These are phyloP conservation scores for Dasyornis broadbenti DNA, from an alignment of 2,113 vertebrate genomes.

Conservation along the genomic window DNA sequence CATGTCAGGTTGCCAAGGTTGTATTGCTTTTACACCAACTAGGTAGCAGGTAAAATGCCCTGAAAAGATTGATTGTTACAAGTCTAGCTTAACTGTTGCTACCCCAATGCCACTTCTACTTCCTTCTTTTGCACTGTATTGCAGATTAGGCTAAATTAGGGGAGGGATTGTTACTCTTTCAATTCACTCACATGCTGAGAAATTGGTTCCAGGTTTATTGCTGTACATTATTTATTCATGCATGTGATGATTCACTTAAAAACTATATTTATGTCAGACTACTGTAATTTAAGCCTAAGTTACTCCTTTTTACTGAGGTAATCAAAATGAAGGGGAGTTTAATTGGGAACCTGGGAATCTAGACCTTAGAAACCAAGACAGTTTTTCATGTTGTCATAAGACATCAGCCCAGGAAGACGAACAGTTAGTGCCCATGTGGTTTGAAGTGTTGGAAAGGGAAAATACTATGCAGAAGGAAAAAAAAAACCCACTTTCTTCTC, in stretches of 20 bases:
- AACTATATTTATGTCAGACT: not conserved
- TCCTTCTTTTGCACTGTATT: not conserved
- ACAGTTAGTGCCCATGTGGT: not conserved
- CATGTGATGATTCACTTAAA: not conserved
- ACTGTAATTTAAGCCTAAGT: not conserved
- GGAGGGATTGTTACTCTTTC: not conserved
- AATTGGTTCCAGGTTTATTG: not conserved
- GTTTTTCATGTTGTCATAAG: not conserved
- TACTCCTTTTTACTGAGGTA: not conserved
- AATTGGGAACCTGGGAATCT: not conserved
- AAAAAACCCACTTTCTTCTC: fast-evolving
- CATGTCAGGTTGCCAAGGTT: not conserved
- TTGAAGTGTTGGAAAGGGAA: not conserved
- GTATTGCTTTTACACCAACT: not conserved
- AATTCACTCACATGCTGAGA: not conserved
- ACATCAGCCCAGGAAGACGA: not conserved
- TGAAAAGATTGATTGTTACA: not conserved
- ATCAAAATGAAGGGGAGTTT: not conserved
- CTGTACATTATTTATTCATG: not conserved
- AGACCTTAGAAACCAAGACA: not conserved
- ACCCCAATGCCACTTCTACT: not conserved
- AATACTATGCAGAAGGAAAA: not conserved
- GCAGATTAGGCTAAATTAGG: not conserved
- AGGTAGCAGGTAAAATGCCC: not conserved
- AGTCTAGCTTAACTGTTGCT: not conserved